phyloP scores from a whole-genome alignment of 2,113 vertebrate species.

The Platichthys stellatus region DNA sequence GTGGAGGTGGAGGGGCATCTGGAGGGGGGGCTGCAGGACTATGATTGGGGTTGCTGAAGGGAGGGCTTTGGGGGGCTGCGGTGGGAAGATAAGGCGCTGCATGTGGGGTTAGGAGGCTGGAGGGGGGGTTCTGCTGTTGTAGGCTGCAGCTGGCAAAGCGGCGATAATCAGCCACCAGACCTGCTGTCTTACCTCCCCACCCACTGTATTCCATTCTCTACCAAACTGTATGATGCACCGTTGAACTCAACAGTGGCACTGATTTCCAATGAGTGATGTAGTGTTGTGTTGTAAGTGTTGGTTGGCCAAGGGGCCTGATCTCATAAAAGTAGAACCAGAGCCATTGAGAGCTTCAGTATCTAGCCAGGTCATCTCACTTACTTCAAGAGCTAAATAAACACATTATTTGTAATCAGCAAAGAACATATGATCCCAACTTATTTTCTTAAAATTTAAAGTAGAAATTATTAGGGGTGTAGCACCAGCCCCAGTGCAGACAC shows the following conservation, averaged over 20 bases:
- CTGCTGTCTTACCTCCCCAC: conserved; percentile 53
- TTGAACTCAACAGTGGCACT: conserved; percentile 45
- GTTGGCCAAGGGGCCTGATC: conserved; percentile 16
- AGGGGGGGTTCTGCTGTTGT: conserved; percentile 47
- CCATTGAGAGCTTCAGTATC: conserved; percentile 17
- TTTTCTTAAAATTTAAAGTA: not conserved
- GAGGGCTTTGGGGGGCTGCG: conserved; percentile 75
- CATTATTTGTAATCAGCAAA: not conserved
- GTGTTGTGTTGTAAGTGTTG: conserved; percentile 23
- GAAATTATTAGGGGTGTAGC: no score
- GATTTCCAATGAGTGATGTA: conserved; percentile 45
- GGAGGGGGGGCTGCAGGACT: conserved; percentile 58
- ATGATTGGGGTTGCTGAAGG: conserved; percentile 67
- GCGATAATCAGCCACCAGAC: conserved; percentile 72
- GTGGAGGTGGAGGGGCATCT: conserved; percentile 54
- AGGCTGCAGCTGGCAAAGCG: conserved; percentile 67
- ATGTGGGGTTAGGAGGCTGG: conserved; percentile 61
- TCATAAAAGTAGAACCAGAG: conserved; percentile 9
- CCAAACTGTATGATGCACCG: conserved; percentile 38
- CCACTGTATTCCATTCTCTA: conserved; percentile 33
- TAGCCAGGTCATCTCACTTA: conserved; percentile 11
- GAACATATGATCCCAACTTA: not conserved
- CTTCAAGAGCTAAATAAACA: conserved; percentile 7
- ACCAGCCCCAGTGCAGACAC: no score
- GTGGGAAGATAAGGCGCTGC: conserved; percentile 75